phyloP scores from a whole-genome alignment of 2,888 invertebrate genomes.

The Drosophila borealis region DNA sequence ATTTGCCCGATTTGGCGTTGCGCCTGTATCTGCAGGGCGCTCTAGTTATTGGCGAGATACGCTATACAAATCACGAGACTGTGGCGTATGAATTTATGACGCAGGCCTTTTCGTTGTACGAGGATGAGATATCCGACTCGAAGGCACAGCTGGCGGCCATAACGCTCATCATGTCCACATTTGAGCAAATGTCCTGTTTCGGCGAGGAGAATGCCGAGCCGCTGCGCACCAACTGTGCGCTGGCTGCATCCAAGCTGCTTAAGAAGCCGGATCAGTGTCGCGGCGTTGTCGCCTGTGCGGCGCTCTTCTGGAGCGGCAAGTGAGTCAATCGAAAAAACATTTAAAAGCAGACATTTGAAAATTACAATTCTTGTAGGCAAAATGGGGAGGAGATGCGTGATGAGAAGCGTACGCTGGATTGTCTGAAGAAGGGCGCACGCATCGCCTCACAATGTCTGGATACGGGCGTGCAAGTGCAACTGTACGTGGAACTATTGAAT shows the following conservation, averaged over 20 bases:
- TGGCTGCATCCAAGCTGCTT: conserved; percentile 97
- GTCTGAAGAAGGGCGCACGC: conserved; percentile 96
- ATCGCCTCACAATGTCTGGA: conserved; percentile 99
- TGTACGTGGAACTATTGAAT: conserved; percentile 97
- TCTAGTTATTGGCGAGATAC: conserved; percentile 95
- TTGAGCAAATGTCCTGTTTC: conserved; percentile 97
- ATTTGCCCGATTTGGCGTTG: conserved; percentile 96
- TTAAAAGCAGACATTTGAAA: neutral
- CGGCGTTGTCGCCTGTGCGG: conserved; percentile 96
- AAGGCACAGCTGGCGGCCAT: conserved; percentile 98
- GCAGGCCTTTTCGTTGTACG: conserved; percentile 96
- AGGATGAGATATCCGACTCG: conserved; percentile 99
- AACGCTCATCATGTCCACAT: conserved; percentile 96
- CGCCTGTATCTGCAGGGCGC: conserved; percentile 98
- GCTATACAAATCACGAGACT: conserved; percentile 97
- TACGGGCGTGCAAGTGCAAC: conserved; percentile 96
- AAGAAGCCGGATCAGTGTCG: conserved; percentile 99
- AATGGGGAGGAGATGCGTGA: conserved; percentile 90
- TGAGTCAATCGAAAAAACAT: conserved; percentile 60
- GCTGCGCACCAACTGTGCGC: conserved; percentile 96
- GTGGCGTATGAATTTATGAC: conserved; percentile 99
- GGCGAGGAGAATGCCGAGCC: conserved; percentile 99
- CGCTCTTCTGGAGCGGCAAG: conserved; percentile 98
- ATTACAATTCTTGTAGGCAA: conserved; percentile 68
- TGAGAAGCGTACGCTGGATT: conserved; percentile 95